Base-by-base conservation (phyloP, 2,797 vertebrate species). In the Pipistrellus pygmaeus region DNA sequence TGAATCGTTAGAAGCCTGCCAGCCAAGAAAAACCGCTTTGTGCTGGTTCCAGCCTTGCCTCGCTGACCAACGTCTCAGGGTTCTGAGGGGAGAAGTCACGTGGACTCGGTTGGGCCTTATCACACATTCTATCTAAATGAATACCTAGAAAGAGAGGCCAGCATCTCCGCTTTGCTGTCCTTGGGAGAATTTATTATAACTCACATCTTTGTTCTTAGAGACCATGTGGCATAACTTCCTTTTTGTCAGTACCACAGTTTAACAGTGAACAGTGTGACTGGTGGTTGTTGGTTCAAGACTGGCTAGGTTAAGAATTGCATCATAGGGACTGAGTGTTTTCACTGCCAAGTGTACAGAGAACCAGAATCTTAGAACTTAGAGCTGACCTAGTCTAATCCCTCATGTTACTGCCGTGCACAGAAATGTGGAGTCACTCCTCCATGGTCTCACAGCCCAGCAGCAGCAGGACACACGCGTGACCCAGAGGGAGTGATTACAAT, bases 371-470 rank as follows among this genome's bases (percentile, higher is more conserved):
- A 44, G 27, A 41, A 17, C 44, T 53, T 14, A 8, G 48, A 68
- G 38, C 12, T 62, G 38, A 55, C 38, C 13, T 60, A 25, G 30
- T 35, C n/a, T 68, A 38, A 53, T 17, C 8, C 13, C 21, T 27
- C n/a, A 8, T 44, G 9, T 53, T 27, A 20, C 27, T 27, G 5
- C 38, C 20, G n/a, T 48, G 2, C 1, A 46, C 18, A 78, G 51
- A 86, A 32, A 18, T 13, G 18, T 41, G 9, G 23, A 20, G 41
- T n/a, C 25, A 5, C 2, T 13, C 11, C 13, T 69, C 73, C 14
- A 4, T 6, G 7, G 75, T 15, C 1, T 0, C 53, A n/a, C 12
- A 46, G 73, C 55, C 11, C 0, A 3, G 21, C 55, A 30, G 17
- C 35, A 6, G 21, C n/a, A 35, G 80, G 60, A n/a, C 12, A 3